phyloP scores from a whole-genome alignment of 2,888 invertebrate species.

The Ochropleura leucogaster region DNA sequence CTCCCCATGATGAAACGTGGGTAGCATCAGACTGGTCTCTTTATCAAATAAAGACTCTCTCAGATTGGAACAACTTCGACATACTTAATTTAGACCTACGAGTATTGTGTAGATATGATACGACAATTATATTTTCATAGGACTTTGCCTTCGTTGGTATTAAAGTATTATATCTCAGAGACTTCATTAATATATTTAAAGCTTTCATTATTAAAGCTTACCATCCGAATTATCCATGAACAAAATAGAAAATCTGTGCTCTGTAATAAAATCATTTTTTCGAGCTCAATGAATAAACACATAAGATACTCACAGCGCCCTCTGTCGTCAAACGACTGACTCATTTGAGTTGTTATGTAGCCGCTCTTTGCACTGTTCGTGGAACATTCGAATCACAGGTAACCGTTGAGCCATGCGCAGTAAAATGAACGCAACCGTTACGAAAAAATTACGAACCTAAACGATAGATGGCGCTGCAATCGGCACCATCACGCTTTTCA shows the following conservation, averaged over 20 bases:
- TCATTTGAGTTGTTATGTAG: background rate
- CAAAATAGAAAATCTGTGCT: background rate
- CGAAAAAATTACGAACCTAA: background rate
- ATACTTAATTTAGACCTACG: background rate
- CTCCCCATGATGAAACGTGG: background rate
- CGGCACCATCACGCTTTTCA: background rate
- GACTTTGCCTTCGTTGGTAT: background rate
- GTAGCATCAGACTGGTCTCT: background rate
- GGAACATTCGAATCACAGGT: background rate
- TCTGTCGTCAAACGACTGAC: conserved; percentile 17
- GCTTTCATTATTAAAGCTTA: background rate
- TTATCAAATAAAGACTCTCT: background rate
- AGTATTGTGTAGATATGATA: background rate
- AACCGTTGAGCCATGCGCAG: background rate
- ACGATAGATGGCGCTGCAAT: conserved; percentile 37
- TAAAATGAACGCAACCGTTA: background rate
- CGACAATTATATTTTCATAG: background rate
- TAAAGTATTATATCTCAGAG: background rate
- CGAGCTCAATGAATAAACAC: background rate
- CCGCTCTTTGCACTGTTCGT: background rate
- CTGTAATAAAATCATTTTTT: background rate
- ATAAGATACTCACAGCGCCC: conserved; percentile 15
- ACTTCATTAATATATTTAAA: background rate
- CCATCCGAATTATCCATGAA: background rate
- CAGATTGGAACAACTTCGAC: background rate